Base-by-base conservation (phyloP, 2,113 vertebrate species). In the Ceuthmochares aereus region DNA sequence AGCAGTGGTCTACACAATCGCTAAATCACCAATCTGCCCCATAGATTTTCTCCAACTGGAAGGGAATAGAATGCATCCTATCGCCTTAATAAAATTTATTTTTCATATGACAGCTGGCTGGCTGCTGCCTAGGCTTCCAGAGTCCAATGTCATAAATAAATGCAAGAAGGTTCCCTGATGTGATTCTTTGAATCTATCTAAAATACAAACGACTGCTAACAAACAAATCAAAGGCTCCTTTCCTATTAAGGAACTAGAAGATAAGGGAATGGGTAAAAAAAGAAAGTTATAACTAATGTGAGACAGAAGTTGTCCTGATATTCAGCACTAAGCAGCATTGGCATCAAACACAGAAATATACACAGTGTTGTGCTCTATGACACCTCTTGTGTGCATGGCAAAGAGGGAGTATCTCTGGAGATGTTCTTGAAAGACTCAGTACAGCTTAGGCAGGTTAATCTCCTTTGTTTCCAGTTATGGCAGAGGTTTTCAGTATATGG, bases 341-440 rank as follows among this genome's bases (percentile, higher is more conserved):
- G 26, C 51, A 36, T 8, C 40, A 49, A 45, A 12, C 40, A n/a
- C 40, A 63, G 74, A 79, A 74, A 51, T 25, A 15, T 25, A 30
- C 27, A 11, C 0, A 1, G 23, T 56, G 8, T 42, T 67, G 14
- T 16, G 4, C 60, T 30, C 14, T 21, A 1, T 23, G 45, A n/a
- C 12, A 49, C n/a, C 30, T 89, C 36, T 60, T 63, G 13, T 70
- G 26, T 49, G 30, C 32, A 14, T 22, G 27, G 14, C 17, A 16
- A 64, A 60, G 17, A 14, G 7, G 7, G 4, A 59, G 59, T n/a
- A 86, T 37, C 17, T 76, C 49, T 69, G 59, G 63, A 80, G 77
- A 49, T 73, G 64, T 2, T 80, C 73, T n/a, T 37, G n/a, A 29
- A 45, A 52, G 10, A 3, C 25, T 69, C 68, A 26, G 4, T 34